A percentile compares a stretch with the other conserved stretches of the same genome.
Conservation (phyloP, 2,797 vertebrate genomes). For the Manis crassicaudata region DNA sequence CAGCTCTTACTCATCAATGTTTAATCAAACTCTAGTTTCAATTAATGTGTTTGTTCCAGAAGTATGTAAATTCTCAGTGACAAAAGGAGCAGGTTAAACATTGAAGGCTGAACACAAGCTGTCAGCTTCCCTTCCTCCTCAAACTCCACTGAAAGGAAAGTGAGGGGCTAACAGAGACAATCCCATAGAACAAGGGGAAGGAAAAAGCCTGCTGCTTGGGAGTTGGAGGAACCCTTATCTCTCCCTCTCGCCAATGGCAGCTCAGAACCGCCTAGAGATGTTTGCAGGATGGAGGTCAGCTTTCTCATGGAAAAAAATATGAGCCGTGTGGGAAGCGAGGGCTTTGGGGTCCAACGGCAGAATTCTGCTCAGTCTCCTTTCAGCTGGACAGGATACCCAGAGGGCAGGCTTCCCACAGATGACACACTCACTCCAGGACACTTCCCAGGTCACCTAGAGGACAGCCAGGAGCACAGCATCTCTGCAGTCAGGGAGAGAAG, state of each 20-base stretch:
- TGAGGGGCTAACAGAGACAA: background rate
- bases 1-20: background rate
- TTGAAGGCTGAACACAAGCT: background rate
- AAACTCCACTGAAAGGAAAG: background rate
- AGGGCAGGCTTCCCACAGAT: background rate
- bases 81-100: background rate
- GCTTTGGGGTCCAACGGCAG: background rate
- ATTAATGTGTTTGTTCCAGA: background rate
- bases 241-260: background rate
- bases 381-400: background rate
- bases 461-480: background rate
- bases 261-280: background rate
- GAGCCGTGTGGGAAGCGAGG: background rate
- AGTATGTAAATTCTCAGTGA: background rate
- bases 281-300: background rate
- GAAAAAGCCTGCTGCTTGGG: background rate
- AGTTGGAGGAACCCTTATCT: background rate
- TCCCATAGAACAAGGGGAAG: background rate
- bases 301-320: background rate
- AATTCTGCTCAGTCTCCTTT: background rate
- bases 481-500: background rate
- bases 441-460: too few relatives aligned
- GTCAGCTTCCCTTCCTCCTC: background rate
- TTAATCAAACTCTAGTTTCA: conserved; percentile 34
- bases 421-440: background rate